Percentiles rank a stretch among this genome's conserved stretches.
Evolutionary conservation across 2,113 vertebrate genomes (phyloP).

Genomic region (Castor canadensis): DNA sequence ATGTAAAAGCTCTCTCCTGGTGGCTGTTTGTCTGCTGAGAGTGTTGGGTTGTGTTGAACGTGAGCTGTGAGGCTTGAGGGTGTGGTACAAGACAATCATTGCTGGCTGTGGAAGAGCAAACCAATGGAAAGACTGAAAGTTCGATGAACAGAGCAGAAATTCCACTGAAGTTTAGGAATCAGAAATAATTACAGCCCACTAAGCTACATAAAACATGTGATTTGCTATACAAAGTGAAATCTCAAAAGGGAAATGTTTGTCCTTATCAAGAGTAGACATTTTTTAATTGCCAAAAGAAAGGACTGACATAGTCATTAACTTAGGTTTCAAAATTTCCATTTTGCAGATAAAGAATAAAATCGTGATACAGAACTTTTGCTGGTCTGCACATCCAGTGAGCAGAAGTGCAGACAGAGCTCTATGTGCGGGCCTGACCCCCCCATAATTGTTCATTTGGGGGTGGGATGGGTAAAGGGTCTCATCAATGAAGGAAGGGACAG

Average conservation of each 20-base stretch:
- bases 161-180: neutral
- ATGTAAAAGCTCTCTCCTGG: fast-evolving
- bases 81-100: neutral
- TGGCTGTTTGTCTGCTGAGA: neutral
- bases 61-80: neutral
- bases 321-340: neutral
- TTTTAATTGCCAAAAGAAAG: neutral
- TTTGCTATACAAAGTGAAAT: neutral
- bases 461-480: neutral
- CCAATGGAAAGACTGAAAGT: neutral
- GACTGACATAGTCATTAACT: neutral
- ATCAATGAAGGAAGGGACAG: neutral
- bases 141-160: neutral
- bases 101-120: neutral
- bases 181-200: neutral
- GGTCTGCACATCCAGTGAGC: fast-evolving
- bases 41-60: neutral
- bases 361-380: fast-evolving
- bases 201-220: neutral
- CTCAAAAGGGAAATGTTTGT: neutral
- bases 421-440: fast-evolving
- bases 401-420: too few relatives aligned
- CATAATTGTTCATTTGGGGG: too few relatives aligned
- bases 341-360: neutral
- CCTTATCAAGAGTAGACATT: neutral